These are phyloP conservation scores for Colostygia pectinataria DNA, from an alignment of 2,888 invertebrate species.

Conservation along the genomic window DNA sequence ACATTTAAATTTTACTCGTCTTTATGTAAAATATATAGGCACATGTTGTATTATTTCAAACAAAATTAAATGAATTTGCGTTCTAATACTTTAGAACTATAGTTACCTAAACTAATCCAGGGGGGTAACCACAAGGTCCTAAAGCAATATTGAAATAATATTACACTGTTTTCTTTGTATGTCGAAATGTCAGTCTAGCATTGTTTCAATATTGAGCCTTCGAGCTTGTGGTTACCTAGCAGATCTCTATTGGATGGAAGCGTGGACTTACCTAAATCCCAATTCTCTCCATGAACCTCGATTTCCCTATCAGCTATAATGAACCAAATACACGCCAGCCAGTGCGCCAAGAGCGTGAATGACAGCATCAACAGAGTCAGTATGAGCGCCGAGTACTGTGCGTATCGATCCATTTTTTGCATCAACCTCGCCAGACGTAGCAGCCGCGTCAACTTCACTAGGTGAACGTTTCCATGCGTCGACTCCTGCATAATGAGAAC, in stretches of 20 bases:
- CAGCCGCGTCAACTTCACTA: conserved; percentile 95
- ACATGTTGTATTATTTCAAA: too few species aligned
- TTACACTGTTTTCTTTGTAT: too few species aligned
- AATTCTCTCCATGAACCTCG: conserved; percentile 88
- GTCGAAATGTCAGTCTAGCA: too few species aligned
- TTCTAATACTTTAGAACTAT: too few species aligned
- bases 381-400: conserved; percentile 97
- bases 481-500: conserved; percentile 81
- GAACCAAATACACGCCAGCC: conserved; percentile 99
- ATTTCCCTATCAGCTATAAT: conserved; percentile 96
- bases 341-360: conserved; percentile 96
- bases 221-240: too few species aligned
- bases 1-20: too few species aligned
- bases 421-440: conserved; percentile 93
- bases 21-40: too few species aligned
- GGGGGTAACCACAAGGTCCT: too few species aligned
- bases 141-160: too few species aligned
- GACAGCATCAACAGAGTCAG: conserved; percentile 96
- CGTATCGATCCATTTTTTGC: conserved; percentile 98
- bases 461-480: conserved; percentile 90
- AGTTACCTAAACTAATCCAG: too few species aligned
- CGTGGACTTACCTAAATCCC: conserved; percentile 89
- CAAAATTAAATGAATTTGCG: too few species aligned
- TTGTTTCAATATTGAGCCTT: too few species aligned
- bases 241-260: not conserved